Evolutionary conservation across 2,888 invertebrate species (phyloP), one percentile per base, ranked within the genome.

Genomic region (Metallyticus violacea): DNA sequence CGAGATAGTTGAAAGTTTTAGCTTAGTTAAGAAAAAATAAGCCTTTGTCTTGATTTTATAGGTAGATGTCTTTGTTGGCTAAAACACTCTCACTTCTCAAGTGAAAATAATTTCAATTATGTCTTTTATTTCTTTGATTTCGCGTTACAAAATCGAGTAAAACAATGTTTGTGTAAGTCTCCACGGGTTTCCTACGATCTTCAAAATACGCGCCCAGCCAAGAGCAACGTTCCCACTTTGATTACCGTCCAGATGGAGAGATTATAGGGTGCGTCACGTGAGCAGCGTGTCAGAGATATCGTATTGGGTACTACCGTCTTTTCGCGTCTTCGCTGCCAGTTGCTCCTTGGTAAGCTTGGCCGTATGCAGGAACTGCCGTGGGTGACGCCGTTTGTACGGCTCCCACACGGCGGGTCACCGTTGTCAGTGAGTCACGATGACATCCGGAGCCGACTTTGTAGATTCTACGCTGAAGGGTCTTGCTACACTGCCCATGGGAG

Each of bases 401-500:
- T 94, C 93, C 94, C 94, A 94, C 91, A 82, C 88, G 88, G 85
- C 87, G 84, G 83, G 88, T 88, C 90, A 90, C 92, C 92, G 91
- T 90, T 94, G 95, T 96, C 95, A 96, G 94, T 96, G 96, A 88
- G 95, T 96, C 90, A 97, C 97, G 91, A 97, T 97, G 90, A 97
- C 97, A 92, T 97, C 97, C 83, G 97, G 97, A 1, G 97, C 97
- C 86, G 97, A 97, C 90, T 97, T 96, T 87, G 97, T 97, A 86
- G 97, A 97, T 91, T 97, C 96, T 87, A 95, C 95, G 92, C 97
- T 96, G 92, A 96, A 96, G 81, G 96, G 96, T 84, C 95, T 93
- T 15, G 40, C 1, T 62, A 62, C 15, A 79, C 94, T 85, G 15
- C 40, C 79, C 6, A 29, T 25, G 9, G 82, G 82, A 9, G 82